phyloP scores from a whole-genome alignment of 2,888 invertebrate genomes.

The Polyommatus icarus region DNA sequence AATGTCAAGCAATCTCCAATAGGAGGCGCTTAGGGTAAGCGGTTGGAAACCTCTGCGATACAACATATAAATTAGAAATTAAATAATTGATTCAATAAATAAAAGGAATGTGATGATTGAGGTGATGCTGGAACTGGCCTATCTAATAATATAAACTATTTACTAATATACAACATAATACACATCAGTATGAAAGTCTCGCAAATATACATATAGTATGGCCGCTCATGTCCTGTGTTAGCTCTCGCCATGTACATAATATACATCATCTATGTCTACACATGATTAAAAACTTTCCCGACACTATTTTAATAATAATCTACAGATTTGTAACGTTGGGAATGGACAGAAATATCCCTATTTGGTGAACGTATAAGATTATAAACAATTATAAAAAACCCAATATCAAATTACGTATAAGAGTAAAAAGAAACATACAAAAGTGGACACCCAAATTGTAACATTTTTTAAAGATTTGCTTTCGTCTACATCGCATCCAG shows the following conservation, averaged over 20 bases:
- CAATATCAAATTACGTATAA: constrained; percentile 1
- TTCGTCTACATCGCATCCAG: background rate
- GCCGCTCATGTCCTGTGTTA: constrained; percentile 12
- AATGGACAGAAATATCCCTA: background rate
- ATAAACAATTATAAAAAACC: background rate
- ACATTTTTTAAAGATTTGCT: background rate
- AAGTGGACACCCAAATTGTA: background rate
- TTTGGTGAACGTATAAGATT: background rate
- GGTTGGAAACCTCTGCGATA: too few species aligned
- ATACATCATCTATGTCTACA: constrained; percentile 4
- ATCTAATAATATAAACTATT: constrained; percentile 6
- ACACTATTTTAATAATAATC: background rate
- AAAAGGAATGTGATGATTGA: too few species aligned
- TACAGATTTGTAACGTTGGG: background rate
- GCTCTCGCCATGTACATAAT: background rate
- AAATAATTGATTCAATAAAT: too few species aligned
- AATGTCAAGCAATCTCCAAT: too few species aligned
- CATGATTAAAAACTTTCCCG: constrained; percentile 1
- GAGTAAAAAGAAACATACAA: background rate
- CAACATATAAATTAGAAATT: too few species aligned
- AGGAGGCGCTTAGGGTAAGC: too few species aligned
- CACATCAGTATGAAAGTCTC: constrained; percentile 5
- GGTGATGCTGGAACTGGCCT: background rate
- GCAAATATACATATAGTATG: constrained; percentile 10
- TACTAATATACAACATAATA: constrained; percentile 14